Conservation (phyloP, 2,113 vertebrate genomes). For the Poecile atricapillus region DNA sequence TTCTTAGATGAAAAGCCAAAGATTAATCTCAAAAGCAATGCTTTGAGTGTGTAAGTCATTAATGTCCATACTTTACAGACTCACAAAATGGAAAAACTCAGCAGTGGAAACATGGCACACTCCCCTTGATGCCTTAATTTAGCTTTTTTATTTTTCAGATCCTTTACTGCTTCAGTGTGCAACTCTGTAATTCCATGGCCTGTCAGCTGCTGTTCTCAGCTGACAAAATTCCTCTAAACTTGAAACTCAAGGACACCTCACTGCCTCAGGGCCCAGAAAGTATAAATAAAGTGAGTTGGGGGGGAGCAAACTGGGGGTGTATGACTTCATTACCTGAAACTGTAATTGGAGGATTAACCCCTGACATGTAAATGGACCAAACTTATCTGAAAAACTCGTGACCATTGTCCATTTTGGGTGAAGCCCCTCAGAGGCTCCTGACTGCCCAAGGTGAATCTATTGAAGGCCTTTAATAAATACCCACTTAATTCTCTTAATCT, state of each 20-base stretch:
- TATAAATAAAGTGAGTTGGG: not conserved
- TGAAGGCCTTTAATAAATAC: not conserved
- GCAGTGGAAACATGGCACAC: not conserved
- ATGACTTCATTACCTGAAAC: not conserved
- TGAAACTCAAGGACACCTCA: not conserved
- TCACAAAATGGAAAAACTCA: not conserved
- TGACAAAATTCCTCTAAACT: not conserved
- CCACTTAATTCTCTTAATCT: not conserved
- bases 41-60: rapidly evolving
- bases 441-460: not conserved
- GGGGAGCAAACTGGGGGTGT: not conserved
- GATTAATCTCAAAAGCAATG: not conserved
- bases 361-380: not conserved
- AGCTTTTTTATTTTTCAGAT: not conserved
- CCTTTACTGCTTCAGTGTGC: not conserved
- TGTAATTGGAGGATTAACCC: not conserved
- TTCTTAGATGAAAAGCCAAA: not conserved
- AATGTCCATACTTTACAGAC: not conserved
- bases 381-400: too few relatives aligned
- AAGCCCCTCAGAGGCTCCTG: not conserved
- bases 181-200: not conserved
- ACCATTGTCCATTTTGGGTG: too few relatives aligned
- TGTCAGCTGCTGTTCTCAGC: not conserved
- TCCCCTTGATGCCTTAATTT: not conserved
- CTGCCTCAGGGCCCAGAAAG: not conserved